A percentile compares a stretch with the other conserved stretches of the same genome.
phyloP scores from a whole-genome alignment of 2,888 invertebrate species.

The Synergus gifuensis region DNA sequence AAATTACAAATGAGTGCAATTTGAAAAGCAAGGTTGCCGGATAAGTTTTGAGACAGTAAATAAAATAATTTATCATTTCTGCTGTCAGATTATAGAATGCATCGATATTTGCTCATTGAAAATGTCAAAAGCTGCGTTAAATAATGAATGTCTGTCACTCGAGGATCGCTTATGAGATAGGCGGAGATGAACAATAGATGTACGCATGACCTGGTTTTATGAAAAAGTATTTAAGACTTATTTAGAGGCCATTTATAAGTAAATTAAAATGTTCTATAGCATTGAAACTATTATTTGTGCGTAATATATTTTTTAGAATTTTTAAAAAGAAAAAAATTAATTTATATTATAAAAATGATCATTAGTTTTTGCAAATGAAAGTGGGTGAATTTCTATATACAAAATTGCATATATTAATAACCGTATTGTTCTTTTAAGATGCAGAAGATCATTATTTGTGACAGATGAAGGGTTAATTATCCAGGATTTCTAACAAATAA shows the following conservation, averaged over 20 bases:
- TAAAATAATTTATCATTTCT: constrained; percentile 17
- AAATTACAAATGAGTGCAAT: neutral
- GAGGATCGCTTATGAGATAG: constrained; percentile 14
- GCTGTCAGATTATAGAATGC: neutral
- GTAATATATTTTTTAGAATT: neutral
- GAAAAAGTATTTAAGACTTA: neutral
- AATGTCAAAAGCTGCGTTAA: constrained; percentile 32
- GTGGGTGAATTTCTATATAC: neutral
- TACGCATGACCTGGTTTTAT: constrained; percentile 25
- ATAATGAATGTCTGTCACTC: constrained; percentile 19
- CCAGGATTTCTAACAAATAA: constrained; percentile 30
- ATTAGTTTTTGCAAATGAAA: neutral
- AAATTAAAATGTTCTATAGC: neutral
- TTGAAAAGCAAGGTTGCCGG: neutral
- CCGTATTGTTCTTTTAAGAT: neutral
- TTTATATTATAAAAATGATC: neutral
- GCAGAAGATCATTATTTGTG: constrained; percentile 1
- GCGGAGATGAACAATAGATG: constrained; percentile 19
- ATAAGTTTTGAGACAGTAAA: neutral
- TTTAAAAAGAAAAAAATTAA: neutral
- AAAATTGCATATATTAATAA: constrained; percentile 7
- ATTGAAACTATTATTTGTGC: neutral
- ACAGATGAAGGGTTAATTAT: constrained; percentile 16
- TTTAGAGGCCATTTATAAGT: neutral
- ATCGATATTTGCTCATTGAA: constrained; percentile 23